Conservation (phyloP, 2,888 invertebrate genomes). For the Sinelater perroti region DNA sequence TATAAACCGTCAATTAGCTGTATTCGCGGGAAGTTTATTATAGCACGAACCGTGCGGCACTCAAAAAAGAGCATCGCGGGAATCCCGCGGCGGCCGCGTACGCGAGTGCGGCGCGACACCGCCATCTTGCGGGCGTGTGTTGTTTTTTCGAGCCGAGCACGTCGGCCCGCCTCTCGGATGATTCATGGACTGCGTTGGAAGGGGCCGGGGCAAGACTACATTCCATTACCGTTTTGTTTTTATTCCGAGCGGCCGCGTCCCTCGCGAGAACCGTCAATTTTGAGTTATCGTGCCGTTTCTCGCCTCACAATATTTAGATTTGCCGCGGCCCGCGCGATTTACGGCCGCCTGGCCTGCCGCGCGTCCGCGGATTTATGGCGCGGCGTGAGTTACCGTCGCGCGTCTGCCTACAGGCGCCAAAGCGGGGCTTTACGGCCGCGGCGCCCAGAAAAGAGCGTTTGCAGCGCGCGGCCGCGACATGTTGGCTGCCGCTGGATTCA, state of each 20-base stretch:
- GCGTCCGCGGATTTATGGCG: constrained; percentile 13
- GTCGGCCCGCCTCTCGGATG: constrained; percentile 53
- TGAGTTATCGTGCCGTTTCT: constrained; percentile 18
- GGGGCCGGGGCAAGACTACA: constrained; percentile 36
- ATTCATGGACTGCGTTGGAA: constrained; percentile 48
- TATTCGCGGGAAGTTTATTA: too few species aligned
- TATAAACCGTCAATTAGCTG: too few species aligned
- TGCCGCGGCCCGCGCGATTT: constrained; percentile 6
- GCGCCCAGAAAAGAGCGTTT: too few species aligned
- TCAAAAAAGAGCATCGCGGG: too few species aligned
- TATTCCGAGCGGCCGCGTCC: constrained; percentile 24
- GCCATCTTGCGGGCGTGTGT: constrained; percentile 58
- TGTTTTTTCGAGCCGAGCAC: constrained; percentile 51
- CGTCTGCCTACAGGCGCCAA: too few species aligned
- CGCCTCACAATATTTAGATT: constrained; percentile 30
- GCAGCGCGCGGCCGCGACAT: too few species aligned
- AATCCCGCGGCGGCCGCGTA: too few species aligned
- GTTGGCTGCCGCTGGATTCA: constrained; percentile 38
- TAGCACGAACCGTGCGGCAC: too few species aligned
- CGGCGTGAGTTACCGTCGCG: constrained; percentile 10
- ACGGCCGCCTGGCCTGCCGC: not conserved
- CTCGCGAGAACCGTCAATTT: constrained; percentile 19
- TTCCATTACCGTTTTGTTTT: constrained; percentile 35
- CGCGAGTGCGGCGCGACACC: too few species aligned
- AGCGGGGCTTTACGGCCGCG: too few species aligned